Base-by-base conservation (phyloP, 2,113 vertebrate species). In the Oncorhynchus tshawytscha region DNA sequence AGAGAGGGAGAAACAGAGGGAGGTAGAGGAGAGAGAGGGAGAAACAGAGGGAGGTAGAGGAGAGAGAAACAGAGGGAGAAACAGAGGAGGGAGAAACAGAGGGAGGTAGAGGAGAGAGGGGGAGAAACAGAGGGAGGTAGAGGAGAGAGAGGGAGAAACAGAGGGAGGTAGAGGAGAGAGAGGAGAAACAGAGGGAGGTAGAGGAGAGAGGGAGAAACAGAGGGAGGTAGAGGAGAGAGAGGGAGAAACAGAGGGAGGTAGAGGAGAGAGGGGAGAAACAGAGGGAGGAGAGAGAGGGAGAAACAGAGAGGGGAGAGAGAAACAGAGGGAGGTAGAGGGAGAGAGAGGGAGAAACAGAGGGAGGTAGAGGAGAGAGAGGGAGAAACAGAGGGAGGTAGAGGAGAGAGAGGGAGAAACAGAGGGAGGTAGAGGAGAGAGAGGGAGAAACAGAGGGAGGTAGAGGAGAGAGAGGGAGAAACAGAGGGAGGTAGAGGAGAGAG, bases 41-140 rank as follows among this genome's bases (percentile, higher is more conserved):
- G 75, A 86, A 1, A 6, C 81, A 59, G 81, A 57, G 51, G 11
- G 51, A 16, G 4, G 12, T 54, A n/a, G n/a, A n/a, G n/a, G n/a
- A n/a, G n/a, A n/a, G n/a, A n/a, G n/a, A n/a, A n/a, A n/a, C n/a
- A 24, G 62, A 65, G 24, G n/a, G 22, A 65, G n/a, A 24, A 2
- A 3, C 11, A 65, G 24, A 25, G 24, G 15, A 39, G 29, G 73
- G 39, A 27, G 71, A 45, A 31, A 5, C 31, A 31, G 5, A 31
- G 91, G 89, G 90, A 88, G 88, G 86, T 31, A 5, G 31, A 31
- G 31, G 31, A 1, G 31, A 31, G 31, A 31, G 31, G 5, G 1
- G 31, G 31, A 31, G 31, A 31, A 5, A 1, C 4, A 31, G 31
- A 31, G 5, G 31, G 90, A 91, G 91, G 90, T 90, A 92, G 81